Conservation (phyloP, 2,888 invertebrate species). For the Helicoverpa assulta region DNA sequence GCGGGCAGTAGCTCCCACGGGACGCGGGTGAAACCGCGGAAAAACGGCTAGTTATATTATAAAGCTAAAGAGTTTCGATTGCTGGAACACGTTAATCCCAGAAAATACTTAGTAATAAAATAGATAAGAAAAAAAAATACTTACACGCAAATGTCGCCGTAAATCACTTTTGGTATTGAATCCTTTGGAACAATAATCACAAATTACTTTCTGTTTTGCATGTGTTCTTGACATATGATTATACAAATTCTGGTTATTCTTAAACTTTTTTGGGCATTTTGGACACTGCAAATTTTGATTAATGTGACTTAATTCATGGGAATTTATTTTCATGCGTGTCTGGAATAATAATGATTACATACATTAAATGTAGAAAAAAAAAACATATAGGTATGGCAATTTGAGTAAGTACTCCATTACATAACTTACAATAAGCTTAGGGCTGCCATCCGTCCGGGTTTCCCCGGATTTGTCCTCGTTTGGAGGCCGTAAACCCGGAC, state of each 20-base stretch:
- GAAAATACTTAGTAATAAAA: background rate
- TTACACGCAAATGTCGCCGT: constrained; percentile 34
- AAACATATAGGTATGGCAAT: no score
- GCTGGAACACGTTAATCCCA: no score
- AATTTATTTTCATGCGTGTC: constrained; percentile 5
- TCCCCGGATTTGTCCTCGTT: no score
- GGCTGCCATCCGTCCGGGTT: no score
- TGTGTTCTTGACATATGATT: background rate
- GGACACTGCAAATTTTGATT: constrained; percentile 7
- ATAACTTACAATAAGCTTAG: no score
- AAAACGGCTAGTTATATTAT: no score
- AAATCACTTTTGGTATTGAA: constrained; percentile 20
- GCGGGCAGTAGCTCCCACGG: no score
- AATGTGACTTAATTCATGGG: constrained; percentile 11
- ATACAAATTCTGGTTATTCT: accelerated
- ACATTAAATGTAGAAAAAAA: background rate
- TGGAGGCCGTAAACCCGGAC: no score
- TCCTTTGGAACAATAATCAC: constrained; percentile 46
- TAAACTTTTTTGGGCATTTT: constrained; percentile 19
- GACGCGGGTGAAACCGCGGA: no score
- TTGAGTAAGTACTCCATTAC: no score
- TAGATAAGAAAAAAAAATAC: constrained; percentile 5
- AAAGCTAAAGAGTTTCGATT: no score
- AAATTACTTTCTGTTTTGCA: background rate
- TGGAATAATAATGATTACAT: background rate